These are phyloP conservation scores for Aurelia sp. DNA, from an alignment of 30 jellyfish, hydroid and myxozoan species.

Conservation along the genomic window DNA sequence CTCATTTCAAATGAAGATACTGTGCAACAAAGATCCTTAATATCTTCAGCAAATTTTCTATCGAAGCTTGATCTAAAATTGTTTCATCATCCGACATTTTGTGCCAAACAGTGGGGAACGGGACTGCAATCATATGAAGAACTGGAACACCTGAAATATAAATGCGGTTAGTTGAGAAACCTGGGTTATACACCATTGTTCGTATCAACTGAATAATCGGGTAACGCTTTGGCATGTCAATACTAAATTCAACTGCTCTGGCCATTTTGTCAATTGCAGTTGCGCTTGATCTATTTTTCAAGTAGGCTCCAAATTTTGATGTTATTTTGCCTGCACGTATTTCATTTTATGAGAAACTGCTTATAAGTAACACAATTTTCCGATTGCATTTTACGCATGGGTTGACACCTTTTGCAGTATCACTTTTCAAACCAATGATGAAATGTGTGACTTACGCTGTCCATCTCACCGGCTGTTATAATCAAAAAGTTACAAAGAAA, in stretches of 20 bases:
- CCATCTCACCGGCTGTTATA: background rate
- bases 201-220: too few relatives aligned
- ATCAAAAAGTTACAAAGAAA: background rate
- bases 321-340: too few relatives aligned
- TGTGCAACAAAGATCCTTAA: conserved; percentile 88
- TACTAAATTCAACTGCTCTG: too few relatives aligned
- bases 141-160: conserved; percentile 93
- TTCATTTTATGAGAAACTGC: too few relatives aligned
- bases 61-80: conserved; percentile 77
- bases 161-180: background rate
- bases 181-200: too few relatives aligned
- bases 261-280: too few relatives aligned
- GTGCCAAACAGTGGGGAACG: conserved; percentile 99
- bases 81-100: conserved; percentile 90
- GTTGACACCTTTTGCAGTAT: too few relatives aligned
- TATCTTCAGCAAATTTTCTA: conserved; percentile 88
- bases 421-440: background rate
- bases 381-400: too few relatives aligned
- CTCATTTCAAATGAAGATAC: conserved; percentile 78
- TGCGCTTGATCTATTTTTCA: too few relatives aligned
- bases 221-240: too few relatives aligned
- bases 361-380: too few relatives aligned
- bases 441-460: background rate
- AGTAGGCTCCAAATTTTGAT: too few relatives aligned
- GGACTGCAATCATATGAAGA: conserved; percentile 90